Conservation (phyloP, 2,888 invertebrate genomes). For the Stegophylla sp. region DNA sequence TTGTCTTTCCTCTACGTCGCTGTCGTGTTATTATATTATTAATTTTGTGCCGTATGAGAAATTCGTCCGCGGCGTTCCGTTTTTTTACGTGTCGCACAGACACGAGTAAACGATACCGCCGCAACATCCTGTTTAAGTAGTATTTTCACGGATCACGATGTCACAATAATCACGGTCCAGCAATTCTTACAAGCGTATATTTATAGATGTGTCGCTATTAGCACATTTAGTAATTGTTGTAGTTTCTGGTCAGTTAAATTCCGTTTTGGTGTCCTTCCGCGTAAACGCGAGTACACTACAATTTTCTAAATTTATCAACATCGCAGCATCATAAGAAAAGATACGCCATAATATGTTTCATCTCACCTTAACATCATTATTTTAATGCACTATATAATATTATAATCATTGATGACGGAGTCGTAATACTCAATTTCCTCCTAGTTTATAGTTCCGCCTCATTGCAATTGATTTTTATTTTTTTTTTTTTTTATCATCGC, state of each 20-base stretch:
- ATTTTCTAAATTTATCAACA: conserved; percentile 19
- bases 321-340: background rate
- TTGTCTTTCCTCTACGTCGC: conserved; percentile 4
- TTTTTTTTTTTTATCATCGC: background rate
- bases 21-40: background rate
- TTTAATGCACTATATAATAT: conserved; percentile 6
- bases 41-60: conserved; percentile 7
- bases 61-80: background rate
- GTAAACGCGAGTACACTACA: background rate
- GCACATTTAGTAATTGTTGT: conserved; percentile 17
- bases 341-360: background rate
- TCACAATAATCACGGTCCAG: conserved; percentile 44
- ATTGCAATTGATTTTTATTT: conserved; percentile 48
- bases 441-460: conserved; percentile 45
- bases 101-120: conserved; percentile 10
- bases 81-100: background rate
- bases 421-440: conserved; percentile 52
- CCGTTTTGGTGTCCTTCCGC: conserved; percentile 26
- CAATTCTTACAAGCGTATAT: background rate
- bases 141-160: conserved; percentile 47
- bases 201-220: background rate
- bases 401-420: background rate
- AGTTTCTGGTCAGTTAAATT: conserved; percentile 46
- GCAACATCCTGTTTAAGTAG: conserved; percentile 29
- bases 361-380: conserved; percentile 5